phyloP scores from a whole-genome alignment of 2,113 vertebrate species.

The Pseudopodoces humilis region DNA sequence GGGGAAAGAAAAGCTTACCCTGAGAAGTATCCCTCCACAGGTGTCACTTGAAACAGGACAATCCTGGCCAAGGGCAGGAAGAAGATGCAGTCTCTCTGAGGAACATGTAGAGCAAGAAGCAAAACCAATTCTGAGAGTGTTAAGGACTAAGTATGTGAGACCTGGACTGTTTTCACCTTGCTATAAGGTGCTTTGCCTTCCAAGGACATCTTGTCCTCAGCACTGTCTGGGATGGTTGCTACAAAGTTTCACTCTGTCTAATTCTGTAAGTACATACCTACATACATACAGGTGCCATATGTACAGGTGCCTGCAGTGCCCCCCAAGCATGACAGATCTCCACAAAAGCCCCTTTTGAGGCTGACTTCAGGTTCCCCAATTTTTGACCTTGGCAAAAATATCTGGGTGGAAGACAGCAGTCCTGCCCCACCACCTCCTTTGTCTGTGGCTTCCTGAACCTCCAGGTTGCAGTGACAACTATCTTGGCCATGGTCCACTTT shows the following conservation, averaged over 20 bases:
- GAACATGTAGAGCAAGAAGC: neutral
- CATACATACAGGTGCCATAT: too few species aligned
- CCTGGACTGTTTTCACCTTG: fast-evolving
- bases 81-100: neutral
- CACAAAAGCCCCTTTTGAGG: neutral
- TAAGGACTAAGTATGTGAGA: neutral
- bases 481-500: neutral
- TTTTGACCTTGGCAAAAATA: neutral
- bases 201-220: neutral
- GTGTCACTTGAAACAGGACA: neutral
- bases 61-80: neutral
- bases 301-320: neutral
- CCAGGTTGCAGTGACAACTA: neutral
- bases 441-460: neutral
- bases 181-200: neutral
- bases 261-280: neutral
- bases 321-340: neutral
- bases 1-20: neutral
- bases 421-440: neutral
- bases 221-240: neutral
- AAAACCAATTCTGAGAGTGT: neutral
- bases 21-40: neutral
- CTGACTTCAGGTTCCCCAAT: neutral
- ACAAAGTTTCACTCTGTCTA: neutral
- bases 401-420: neutral